phyloP scores from a whole-genome alignment of 2,113 vertebrate species.

The Tachycineta bicolor region DNA sequence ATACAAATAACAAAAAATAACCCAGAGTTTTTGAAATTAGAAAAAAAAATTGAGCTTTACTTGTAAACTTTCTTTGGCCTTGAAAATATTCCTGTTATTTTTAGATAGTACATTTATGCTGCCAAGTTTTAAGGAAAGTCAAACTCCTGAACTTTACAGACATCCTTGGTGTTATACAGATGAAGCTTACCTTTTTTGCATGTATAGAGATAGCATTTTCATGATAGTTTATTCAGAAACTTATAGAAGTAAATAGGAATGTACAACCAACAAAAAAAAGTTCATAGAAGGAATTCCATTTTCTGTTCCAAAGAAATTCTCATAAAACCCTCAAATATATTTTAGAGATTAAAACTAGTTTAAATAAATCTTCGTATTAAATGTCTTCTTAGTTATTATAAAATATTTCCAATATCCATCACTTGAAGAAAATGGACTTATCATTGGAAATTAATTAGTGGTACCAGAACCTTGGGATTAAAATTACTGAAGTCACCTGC shows the following conservation, averaged over 20 bases:
- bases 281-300: not conserved
- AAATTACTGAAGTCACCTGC: not conserved
- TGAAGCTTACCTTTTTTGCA: not conserved
- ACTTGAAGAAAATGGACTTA: not conserved
- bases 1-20: not conserved
- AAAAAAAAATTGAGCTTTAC: not conserved
- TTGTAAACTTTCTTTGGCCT: not conserved
- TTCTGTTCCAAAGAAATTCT: not conserved
- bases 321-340: not conserved
- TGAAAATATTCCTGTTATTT: slow-evolving; percentile 5
- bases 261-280: not conserved
- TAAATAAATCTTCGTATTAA: not conserved
- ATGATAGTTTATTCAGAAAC: not conserved
- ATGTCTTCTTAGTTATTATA: not conserved
- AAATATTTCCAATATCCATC: not conserved
- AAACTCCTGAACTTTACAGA: slow-evolving; percentile 3
- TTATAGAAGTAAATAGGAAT: not conserved
- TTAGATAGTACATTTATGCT: not conserved
- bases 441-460: not conserved
- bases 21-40: not conserved
- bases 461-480: not conserved
- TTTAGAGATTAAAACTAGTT: not conserved
- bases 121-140: slow-evolving; percentile 25
- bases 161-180: not conserved
- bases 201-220: not conserved